Conservation (phyloP, 2,113 vertebrate species). For the Myiopsitta monachus region DNA sequence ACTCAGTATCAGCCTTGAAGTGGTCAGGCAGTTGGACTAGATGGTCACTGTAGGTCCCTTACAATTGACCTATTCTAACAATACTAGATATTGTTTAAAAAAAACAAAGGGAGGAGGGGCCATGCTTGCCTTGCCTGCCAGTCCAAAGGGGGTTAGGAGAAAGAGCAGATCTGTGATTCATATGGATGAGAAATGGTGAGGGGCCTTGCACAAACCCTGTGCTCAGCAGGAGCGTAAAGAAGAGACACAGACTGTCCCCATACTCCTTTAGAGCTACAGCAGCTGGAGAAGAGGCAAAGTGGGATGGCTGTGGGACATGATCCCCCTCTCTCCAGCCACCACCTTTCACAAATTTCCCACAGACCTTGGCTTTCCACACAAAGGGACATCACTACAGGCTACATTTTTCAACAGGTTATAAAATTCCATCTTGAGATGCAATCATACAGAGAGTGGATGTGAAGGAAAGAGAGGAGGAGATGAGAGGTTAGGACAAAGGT, state of each 20-base stretch:
- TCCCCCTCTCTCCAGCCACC: neutral
- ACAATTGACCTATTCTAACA: neutral
- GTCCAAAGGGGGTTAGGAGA: neutral
- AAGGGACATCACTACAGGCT: neutral
- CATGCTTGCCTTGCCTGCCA: rapidly evolving
- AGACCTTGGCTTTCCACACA: neutral
- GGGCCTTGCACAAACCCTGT: neutral
- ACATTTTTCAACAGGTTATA: neutral
- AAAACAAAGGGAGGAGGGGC: neutral
- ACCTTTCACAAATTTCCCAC: neutral
- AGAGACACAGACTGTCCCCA: neutral
- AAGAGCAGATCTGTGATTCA: neutral
- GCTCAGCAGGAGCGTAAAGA: neutral
- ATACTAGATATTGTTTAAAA: neutral
- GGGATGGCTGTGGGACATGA: no score
- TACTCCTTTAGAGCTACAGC: neutral
- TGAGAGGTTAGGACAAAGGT: neutral
- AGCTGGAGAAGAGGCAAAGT: neutral
- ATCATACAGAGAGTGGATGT: neutral
- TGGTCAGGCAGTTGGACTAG: neutral
- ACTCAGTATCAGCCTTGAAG: neutral
- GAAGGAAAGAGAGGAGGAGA: neutral
- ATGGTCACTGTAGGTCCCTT: neutral
- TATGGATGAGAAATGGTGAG: neutral
- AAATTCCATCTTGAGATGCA: neutral